Conservation (phyloP, 2,888 invertebrate genomes). For the Drosophila tripunctata region DNA sequence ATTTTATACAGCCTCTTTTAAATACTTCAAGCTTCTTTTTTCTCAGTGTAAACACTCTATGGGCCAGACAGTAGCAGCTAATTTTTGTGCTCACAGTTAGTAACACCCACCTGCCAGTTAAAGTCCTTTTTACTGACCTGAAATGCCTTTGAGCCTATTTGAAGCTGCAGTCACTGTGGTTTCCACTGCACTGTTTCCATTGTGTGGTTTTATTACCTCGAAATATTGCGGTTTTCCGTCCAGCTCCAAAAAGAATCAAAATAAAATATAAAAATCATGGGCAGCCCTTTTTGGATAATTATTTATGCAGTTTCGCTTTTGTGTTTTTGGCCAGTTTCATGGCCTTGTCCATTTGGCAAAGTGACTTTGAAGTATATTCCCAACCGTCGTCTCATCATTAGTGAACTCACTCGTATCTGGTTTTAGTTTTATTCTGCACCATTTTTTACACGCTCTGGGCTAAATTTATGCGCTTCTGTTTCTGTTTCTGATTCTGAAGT, state of each 20-base stretch:
- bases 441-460: conserved; percentile 43
- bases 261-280: conserved; percentile 23
- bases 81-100: conserved; percentile 37
- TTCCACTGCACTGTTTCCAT: conserved; percentile 45
- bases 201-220: conserved; percentile 24
- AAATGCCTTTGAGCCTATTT: conserved; percentile 19
- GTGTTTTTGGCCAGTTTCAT: conserved; percentile 16
- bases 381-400: conserved; percentile 52
- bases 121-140: conserved; percentile 13
- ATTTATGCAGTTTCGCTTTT: conserved; percentile 40
- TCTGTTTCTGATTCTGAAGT: conserved; percentile 49
- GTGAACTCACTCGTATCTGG: conserved; percentile 29
- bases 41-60: background rate
- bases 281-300: conserved; percentile 30
- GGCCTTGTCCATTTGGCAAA: conserved; percentile 20
- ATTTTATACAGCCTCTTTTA: background rate
- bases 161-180: conserved; percentile 12
- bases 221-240: conserved; percentile 22
- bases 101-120: conserved; percentile 29
- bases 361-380: conserved; percentile 31
- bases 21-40: background rate
- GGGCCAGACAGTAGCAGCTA: conserved; percentile 63
- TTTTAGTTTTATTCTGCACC: conserved; percentile 39
- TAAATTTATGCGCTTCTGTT: conserved; percentile 72
- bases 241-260: background rate